phyloP scores from a whole-genome alignment of 1,140 invertebrate genomes.

The Atta colombica region DNA sequence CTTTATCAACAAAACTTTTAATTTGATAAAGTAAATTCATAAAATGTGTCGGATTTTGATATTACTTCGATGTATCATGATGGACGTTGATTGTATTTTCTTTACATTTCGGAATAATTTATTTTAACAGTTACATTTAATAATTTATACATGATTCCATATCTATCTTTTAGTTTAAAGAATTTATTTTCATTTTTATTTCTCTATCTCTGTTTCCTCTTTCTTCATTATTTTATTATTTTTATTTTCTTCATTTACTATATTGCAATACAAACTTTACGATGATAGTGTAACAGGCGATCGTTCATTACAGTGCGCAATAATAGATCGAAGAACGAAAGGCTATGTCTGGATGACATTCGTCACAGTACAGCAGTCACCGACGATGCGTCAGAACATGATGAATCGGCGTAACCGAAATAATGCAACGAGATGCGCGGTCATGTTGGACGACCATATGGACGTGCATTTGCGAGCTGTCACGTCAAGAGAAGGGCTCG shows the following conservation, averaged over 20 bases:
- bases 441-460: slow-evolving; percentile 46
- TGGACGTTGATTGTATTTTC: neutral
- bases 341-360: slow-evolving; percentile 37
- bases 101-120: neutral
- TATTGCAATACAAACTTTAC: neutral
- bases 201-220: neutral
- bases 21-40: neutral
- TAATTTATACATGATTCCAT: neutral
- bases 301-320: slow-evolving; percentile 33
- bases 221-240: neutral
- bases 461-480: slow-evolving; percentile 54
- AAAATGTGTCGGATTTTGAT: neutral
- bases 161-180: neutral
- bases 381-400: slow-evolving; percentile 43
- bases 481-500: slow-evolving; percentile 25
- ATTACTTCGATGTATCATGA: neutral
- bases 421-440: slow-evolving; percentile 66
- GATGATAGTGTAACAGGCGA: neutral
- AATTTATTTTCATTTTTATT: neutral
- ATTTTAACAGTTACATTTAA: neutral
- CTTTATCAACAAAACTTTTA: neutral
- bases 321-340: slow-evolving; percentile 51
- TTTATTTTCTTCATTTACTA: slow-evolving; percentile 6
- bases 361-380: slow-evolving; percentile 44
- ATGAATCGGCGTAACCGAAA: slow-evolving; percentile 66